These are phyloP conservation scores for Hemiprocne comata DNA, from an alignment of 2,113 vertebrate genomes.

Conservation along the genomic window DNA sequence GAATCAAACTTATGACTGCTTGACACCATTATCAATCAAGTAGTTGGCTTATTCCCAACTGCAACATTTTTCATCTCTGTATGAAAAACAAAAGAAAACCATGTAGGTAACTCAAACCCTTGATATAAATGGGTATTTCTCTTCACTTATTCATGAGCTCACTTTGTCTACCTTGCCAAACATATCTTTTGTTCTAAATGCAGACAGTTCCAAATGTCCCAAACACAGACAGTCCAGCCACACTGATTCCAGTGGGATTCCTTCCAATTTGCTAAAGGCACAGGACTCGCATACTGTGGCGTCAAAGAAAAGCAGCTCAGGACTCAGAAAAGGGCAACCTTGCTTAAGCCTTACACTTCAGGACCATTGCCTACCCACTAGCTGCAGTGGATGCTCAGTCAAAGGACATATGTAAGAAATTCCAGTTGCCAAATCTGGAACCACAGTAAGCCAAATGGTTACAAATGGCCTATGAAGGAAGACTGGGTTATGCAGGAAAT, in stretches of 20 bases:
- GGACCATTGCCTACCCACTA: neutral
- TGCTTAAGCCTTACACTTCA: neutral
- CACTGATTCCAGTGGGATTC: neutral
- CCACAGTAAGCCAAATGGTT: neutral
- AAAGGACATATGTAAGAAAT: accelerated
- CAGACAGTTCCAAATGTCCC: neutral
- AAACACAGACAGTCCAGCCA: neutral
- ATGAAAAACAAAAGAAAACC: neutral
- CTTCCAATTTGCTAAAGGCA: neutral
- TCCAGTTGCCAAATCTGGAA: neutral
- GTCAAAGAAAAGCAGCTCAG: neutral
- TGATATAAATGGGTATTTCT: neutral
- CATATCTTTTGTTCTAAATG: neutral
- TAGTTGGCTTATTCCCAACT: neutral
- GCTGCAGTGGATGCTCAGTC: accelerated
- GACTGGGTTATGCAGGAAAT: neutral
- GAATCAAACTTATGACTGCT: neutral
- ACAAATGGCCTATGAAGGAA: neutral
- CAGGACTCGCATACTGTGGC: accelerated
- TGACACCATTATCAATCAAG: neutral
- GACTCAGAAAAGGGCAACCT: neutral
- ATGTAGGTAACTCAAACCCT: neutral
- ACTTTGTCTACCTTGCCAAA: neutral
- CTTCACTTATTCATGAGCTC: neutral
- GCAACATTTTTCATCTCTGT: neutral